Base-by-base conservation (phyloP, 2,797 vertebrate species). In the Gymnoscopelus braueri region DNA sequence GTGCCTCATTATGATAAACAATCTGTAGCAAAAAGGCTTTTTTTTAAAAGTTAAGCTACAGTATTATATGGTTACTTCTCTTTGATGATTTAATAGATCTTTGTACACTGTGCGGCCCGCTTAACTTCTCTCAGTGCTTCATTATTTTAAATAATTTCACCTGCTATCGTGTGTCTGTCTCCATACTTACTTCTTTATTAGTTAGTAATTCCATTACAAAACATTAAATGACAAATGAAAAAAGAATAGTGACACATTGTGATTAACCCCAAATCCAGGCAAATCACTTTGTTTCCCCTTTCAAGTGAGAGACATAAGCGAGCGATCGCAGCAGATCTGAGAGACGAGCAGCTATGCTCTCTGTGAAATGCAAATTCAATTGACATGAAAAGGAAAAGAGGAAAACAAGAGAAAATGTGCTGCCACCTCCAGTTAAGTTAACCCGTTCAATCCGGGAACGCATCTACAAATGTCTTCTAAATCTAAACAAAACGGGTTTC, bases 321-420 rank as follows among this genome's bases (percentile, higher is more conserved):
- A 62, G 65, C 71, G 74, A 84, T 81, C 80, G 78, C 62, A 65
- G 61, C 65, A 71, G 82, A 84, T 88, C 79, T 76, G 59, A 68
- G 67, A 77, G 83, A 88, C 63, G 65, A 62, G 74, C 70, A 54
- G 64, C 24, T 19, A 44, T 49, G 56, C 56, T 26, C 69, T 79
- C 71, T 84, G 65, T 80, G 77, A 91, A 88, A 90, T 92, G 85
- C 82, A 83, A 88, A 92, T 91, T 71, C 60, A 60, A 82, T 58
- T 58, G 73, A 80, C 80, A 84, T 82, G 56, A 85, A 87, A 84
- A 82, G 78, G 80, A 83, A 85, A 85, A 71, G 56, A 71, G 4
- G 71, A 71, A 63, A 64, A 72, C 64, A 49, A 24, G 67, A 67
- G 54, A 77, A 53, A 19, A 48, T 59, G 63, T 50, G 26, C 53